Conservation (phyloP, 2,888 invertebrate species). For the Odiellus spinosus region DNA sequence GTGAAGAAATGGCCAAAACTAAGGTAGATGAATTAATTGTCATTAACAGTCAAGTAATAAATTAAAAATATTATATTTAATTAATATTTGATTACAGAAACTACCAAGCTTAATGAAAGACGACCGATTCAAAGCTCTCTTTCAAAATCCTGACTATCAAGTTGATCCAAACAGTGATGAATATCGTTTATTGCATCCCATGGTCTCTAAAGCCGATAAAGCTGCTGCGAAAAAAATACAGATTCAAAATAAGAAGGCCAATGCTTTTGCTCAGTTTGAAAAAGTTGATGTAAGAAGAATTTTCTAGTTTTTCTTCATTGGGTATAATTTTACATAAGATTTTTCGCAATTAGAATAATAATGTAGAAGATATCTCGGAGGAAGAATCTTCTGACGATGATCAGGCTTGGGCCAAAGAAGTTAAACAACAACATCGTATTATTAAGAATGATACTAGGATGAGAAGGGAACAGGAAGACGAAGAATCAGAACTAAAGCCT, state of each 20-base stretch:
- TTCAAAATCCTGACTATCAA: conserved; percentile 81
- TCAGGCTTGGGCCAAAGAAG: neutral
- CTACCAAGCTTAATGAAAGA: conserved; percentile 55
- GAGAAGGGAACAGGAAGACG: neutral
- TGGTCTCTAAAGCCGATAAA: conserved; percentile 63
- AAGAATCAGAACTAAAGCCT: neutral
- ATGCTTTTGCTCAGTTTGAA: neutral
- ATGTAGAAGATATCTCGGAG: neutral
- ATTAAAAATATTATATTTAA: conserved; percentile 1
- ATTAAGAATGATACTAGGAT: neutral
- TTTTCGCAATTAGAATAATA: neutral
- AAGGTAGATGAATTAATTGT: neutral
- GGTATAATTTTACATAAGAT: no score
- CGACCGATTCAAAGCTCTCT: conserved; percentile 73
- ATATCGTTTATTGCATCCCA: conserved; percentile 57
- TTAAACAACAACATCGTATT: neutral
- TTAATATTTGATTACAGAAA: neutral
- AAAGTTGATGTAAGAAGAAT: neutral
- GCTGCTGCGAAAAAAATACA: conserved; percentile 33
- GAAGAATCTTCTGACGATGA: neutral
- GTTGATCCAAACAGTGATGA: conserved; percentile 41
- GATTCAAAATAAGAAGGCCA: neutral
- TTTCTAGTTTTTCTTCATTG: neutral
- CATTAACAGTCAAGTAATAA: neutral
- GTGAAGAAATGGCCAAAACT: conserved; percentile 36